phyloP scores from a whole-genome alignment of 2,888 invertebrate genomes.

The Eupsilia transversa region DNA sequence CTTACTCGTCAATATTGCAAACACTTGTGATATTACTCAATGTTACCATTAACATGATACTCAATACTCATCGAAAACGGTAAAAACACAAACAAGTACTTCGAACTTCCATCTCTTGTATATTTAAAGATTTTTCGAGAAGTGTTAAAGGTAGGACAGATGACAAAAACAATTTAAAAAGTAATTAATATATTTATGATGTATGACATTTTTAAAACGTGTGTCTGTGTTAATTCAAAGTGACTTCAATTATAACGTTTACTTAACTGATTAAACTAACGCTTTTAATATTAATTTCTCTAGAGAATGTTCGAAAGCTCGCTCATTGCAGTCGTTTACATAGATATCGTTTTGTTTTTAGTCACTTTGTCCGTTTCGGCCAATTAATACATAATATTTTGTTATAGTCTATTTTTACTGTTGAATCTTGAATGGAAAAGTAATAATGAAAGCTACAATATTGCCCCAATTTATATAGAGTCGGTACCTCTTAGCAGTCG shows the following conservation, averaged over 20 bases:
- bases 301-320: slow-evolving; percentile 34
- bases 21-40: slow-evolving; percentile 3
- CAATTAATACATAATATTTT: neutral
- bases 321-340: slow-evolving; percentile 11
- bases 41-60: neutral
- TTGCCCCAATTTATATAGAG: neutral
- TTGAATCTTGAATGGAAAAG: neutral
- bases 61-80: neutral
- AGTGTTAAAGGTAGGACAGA: neutral
- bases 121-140: neutral
- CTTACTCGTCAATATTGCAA: slow-evolving; percentile 13
- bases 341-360: slow-evolving; percentile 13
- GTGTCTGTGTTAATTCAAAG: neutral
- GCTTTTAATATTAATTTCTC: slow-evolving; percentile 26
- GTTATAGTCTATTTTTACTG: slow-evolving; percentile 12
- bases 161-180: neutral
- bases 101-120: neutral
- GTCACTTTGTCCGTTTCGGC: slow-evolving; percentile 16
- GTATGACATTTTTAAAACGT: slow-evolving; percentile 18
- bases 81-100: slow-evolving; percentile 7
- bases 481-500: neutral
- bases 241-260: slow-evolving; percentile 21
- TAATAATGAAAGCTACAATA: neutral
- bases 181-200: neutral
- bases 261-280: slow-evolving; percentile 32